A percentile compares a stretch with the other conserved stretches of the same genome.
Conservation (phyloP, 2,888 invertebrate species). For the Octodonta nipae region DNA sequence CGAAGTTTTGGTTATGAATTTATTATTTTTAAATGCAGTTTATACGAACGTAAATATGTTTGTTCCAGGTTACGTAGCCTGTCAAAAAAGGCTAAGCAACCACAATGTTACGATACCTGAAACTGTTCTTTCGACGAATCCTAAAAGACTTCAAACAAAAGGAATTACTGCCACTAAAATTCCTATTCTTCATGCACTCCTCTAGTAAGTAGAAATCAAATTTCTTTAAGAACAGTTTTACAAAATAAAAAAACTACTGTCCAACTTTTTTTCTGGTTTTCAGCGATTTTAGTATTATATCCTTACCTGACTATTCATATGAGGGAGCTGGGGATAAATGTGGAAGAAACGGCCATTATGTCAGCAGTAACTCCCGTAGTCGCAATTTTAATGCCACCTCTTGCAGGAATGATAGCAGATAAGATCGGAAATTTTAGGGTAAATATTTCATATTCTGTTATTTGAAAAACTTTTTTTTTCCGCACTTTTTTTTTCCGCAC, state of each 20-base stretch:
- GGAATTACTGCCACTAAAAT: constrained; percentile 57
- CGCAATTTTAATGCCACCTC: constrained; percentile 63
- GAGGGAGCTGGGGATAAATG: constrained; percentile 63
- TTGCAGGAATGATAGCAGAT: constrained; percentile 64
- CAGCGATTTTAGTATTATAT: constrained; percentile 62
- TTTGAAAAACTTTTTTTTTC: too few species aligned
- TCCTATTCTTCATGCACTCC: constrained; percentile 64
- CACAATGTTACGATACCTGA: constrained; percentile 48
- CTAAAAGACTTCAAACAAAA: constrained; percentile 57
- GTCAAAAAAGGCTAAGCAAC: too few species aligned
- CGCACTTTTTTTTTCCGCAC: too few species aligned
- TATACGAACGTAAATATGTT: too few species aligned
- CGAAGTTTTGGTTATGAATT: too few species aligned
- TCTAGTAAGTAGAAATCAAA: constrained; percentile 62
- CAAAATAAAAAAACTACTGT: too few species aligned
- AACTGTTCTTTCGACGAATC: constrained; percentile 52
- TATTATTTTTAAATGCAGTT: too few species aligned
- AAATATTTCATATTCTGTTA: too few species aligned
- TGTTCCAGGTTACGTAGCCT: too few species aligned
- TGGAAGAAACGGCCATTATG: constrained; percentile 70
- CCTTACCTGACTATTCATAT: constrained; percentile 70
- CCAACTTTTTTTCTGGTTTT: constrained; percentile 19
- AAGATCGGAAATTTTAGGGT: constrained; percentile 72
- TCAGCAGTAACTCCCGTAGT: constrained; percentile 63
- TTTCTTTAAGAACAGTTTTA: too few species aligned